Evolutionary conservation across 1,140 invertebrate genomes (phyloP), one percentile per base, ranked within the genome.

Genomic region (Chlorops oryzae): DNA sequence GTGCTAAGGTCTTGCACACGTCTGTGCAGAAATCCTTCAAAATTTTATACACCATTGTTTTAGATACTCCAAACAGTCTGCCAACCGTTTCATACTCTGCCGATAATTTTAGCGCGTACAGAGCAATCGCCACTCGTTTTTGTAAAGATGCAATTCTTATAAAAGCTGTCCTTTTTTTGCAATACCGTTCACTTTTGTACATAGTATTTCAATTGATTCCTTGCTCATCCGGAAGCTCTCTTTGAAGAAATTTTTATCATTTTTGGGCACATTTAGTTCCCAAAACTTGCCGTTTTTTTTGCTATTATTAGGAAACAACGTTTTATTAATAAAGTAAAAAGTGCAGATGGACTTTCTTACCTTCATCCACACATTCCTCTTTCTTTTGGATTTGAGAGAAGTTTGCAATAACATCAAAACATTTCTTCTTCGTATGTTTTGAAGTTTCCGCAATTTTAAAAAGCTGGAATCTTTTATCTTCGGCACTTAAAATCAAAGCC

Each of bases 11-110:
- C 24, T 37, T 23, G 9, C 27, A 27, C 3, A 47, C 35, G 5
- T 13, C 23, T 9, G 10, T 37, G 21, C 45, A 47, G 35, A 41
- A 50, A 1, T 41, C 12, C n/a, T 28, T 25, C 22, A 50, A n/a
- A 22, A 47, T 39, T 40, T 2, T 28, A 27, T 44, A 43, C 5
- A 52, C 50, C 5, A 35, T 52, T 7, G 35, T 37, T 47, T 38
- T 46, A 24, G 35, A 43, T 12, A 39, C 21, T 5, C 43, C 50
- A 41, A 52, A 47, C 35, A 52, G 23, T 21, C 47, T 52, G n/a
- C 22, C 22, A 24, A 52, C 40, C 23, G 50, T 52, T 3, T 27
- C 22, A 21, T 52, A 52, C 17, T 47, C 38, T 3, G 28, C 38
- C 7, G 34, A 49, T 6, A 22, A 39, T 5, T 37, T 21, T 25